A percentile compares a stretch with the other conserved stretches of the same genome.
phyloP scores from a whole-genome alignment of 2,888 invertebrate species.

The Catocala sponsa region DNA sequence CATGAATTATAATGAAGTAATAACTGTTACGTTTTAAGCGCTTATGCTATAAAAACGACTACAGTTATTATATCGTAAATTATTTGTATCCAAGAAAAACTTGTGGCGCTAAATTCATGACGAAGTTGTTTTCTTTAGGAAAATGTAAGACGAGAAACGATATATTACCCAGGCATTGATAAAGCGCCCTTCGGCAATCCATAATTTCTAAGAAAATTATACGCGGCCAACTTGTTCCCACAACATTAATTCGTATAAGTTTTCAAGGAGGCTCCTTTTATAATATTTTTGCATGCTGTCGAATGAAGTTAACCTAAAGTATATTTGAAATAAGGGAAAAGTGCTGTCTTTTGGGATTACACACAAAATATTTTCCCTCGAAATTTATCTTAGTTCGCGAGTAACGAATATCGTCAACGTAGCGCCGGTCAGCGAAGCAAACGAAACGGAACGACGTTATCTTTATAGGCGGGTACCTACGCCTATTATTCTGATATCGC shows the following conservation, averaged over 20 bases:
- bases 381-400: conserved; percentile 44
- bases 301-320: conserved; percentile 33
- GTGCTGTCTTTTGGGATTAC: conserved; percentile 31
- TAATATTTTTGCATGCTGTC: conserved; percentile 43
- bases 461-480: conserved; percentile 58
- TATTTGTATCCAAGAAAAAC: conserved; percentile 48
- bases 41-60: background rate
- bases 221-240: conserved; percentile 56
- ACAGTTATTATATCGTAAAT: conserved; percentile 21
- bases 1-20: background rate
- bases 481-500: conserved; percentile 59
- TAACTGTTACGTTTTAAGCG: background rate
- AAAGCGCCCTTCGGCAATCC: conserved; percentile 65
- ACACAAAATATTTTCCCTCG: conserved; percentile 38
- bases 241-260: conserved; percentile 60
- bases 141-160: conserved; percentile 55
- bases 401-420: conserved; percentile 54
- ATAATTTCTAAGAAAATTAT: conserved; percentile 68
- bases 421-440: conserved; percentile 55
- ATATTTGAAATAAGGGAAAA: conserved; percentile 47
- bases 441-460: conserved; percentile 56
- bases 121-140: conserved; percentile 59
- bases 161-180: conserved; percentile 71
- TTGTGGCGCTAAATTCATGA: conserved; percentile 51
- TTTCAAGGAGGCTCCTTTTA: conserved; percentile 42